phyloP scores from a whole-genome alignment of 2,888 invertebrate genomes.

The Oligia fasciuncula region DNA sequence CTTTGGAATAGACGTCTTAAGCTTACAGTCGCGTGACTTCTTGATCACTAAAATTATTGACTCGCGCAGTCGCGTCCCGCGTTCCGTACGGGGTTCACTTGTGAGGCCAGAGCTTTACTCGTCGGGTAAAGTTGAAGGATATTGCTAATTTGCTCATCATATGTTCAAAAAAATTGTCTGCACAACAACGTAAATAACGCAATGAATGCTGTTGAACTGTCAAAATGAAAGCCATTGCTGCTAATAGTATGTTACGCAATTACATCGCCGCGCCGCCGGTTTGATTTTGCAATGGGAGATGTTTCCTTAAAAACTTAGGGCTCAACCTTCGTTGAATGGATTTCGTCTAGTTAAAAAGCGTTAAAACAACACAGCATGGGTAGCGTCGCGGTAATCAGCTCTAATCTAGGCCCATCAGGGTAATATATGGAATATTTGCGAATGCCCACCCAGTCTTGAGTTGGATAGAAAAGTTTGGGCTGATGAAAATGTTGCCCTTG shows the following conservation, averaged over 20 bases:
- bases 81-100: background rate
- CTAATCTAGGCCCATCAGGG: background rate
- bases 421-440: background rate
- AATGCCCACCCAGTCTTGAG: background rate
- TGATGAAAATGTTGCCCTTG: no score
- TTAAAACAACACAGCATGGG: no score
- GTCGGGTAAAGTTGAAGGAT: background rate
- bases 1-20: background rate
- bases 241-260: no score
- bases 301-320: background rate
- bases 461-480: background rate
- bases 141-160: no score
- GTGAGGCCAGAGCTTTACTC: background rate
- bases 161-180: no score
- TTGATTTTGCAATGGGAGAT: background rate
- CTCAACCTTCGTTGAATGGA: background rate
- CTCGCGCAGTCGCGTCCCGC: background rate
- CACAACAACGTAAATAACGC: no score
- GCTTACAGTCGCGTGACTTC: background rate
- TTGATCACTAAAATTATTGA: background rate
- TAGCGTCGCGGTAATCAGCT: background rate
- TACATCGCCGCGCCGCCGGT: rapidly evolving
- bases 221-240: no score
- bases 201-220: no score
- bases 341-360: background rate